phyloP scores from a whole-genome alignment of 2,797 vertebrate species.

The Gymnothorax javanicus region DNA sequence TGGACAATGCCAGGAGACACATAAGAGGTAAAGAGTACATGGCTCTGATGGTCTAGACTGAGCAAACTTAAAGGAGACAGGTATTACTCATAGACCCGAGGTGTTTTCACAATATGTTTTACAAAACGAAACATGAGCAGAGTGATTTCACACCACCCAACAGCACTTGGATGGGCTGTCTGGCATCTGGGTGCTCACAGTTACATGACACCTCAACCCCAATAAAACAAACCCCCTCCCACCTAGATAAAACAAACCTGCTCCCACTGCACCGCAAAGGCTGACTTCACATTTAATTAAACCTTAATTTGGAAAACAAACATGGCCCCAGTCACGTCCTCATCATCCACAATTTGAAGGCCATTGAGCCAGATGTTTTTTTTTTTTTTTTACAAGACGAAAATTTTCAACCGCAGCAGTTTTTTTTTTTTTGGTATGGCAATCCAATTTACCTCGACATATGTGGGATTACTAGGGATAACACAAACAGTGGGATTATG shows the following conservation, averaged over 20 bases:
- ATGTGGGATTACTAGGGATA: slow-evolving; percentile 70
- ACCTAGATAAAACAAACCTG: slow-evolving; percentile 45
- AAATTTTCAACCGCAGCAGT: slow-evolving; percentile 72
- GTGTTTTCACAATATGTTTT: neutral
- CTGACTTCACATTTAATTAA: slow-evolving; percentile 76
- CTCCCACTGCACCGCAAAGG: slow-evolving; percentile 39
- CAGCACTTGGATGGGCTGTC: slow-evolving; percentile 36
- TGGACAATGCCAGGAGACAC: neutral
- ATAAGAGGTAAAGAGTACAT: too few species aligned
- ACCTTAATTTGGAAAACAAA: slow-evolving; percentile 67
- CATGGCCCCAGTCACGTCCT: slow-evolving; percentile 56
- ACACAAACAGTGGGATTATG: slow-evolving; percentile 71
- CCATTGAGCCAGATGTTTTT: slow-evolving; percentile 67
- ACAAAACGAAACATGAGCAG: neutral
- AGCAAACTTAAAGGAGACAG: neutral
- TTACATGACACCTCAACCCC: neutral
- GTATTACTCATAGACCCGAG: neutral
- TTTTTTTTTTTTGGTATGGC: slow-evolving; percentile 70
- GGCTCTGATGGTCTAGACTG: neutral
- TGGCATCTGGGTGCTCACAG: neutral
- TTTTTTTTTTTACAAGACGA: slow-evolving; percentile 66
- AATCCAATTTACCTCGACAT: slow-evolving; percentile 69
- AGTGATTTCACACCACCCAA: slow-evolving; percentile 61
- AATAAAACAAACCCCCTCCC: slow-evolving; percentile 33
- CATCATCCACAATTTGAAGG: neutral